Evolutionary conservation across 92 coral and sea anemone genomes (phyloP), one percentile per base, ranked within the genome.

Genomic region (Epizoanthus fatuus): DNA sequence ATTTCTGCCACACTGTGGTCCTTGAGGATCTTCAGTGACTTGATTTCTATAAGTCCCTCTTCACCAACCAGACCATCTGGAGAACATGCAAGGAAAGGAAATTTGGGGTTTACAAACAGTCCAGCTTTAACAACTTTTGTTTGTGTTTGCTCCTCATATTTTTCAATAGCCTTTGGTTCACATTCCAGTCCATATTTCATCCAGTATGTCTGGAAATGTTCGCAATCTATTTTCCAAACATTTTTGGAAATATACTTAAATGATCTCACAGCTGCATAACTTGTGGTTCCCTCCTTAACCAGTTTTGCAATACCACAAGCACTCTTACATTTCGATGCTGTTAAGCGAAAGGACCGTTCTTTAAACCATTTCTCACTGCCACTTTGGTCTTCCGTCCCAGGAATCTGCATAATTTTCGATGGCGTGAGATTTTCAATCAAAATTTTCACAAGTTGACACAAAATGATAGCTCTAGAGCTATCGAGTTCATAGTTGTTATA

Each of bases 261-360:
- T 10, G 85, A 52, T 20, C 60, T 52, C 9, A 49, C 2, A 39
- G 81, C 69, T 3, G 81, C 84, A 52, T 57, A 47, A 47, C 11
- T 47, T 47, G 52, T 86, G 53, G n/a, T 63, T n/a, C 53, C 56
- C 2, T 22, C 73, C 1, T 42, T 17, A 59, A 68, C 0, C 20
- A 90, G 57, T 16, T 11, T 37, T 35, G 89, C 89, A 0, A 72
- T 15, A 45, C 74, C 79, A 54, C n/a, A 89, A 49, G 90, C 90
- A 53, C 79, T 14, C 17, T 73, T 57, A 68, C 94, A 90, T 44
- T 56, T 37, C 32, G 91, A 90, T 29, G 93, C 91, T 56, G 93
- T 90, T 3, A 90, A 38, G 53, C 91, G 44, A 55, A 5, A 47
- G 75, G 85, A 82, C 76, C 90, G 47, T 80, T 85, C 90, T 25